Base-by-base conservation (phyloP, 1,140 invertebrate species). In the Drosophila mauritiana region DNA sequence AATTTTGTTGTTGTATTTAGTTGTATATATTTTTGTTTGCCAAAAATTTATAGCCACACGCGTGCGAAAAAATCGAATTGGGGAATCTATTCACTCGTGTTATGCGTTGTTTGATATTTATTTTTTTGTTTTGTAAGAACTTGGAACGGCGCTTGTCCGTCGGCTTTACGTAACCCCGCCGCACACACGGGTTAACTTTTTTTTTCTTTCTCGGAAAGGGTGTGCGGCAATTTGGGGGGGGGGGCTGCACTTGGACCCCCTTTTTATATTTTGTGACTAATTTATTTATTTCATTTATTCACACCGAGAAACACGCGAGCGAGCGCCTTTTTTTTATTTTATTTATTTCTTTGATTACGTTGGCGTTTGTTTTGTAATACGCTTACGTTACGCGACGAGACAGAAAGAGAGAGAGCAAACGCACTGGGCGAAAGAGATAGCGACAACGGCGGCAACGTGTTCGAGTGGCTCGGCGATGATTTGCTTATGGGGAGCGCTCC, bases 1-100 rank as follows among this genome's bases (percentile, higher is more conserved):
- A 15, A 43, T 69, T 65, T 64, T 76, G 31, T 69, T 80, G 57
- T 56, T 13, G 11, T 42, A 22, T 59, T 56, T 75, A 76, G 61
- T 59, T 64, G 39, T 49, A 36, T n/a, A 43, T 37, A n/a, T 64
- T 46, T 36, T 69, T 54, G 67, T 70, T 69, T 69, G 67, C 63
- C 64, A 70, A 70, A 69, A 86, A 88, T 88, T 89, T 79, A 88
- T 83, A 72, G 83, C 83, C 74, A 86, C 79, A 86, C 83, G 80
- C 83, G 83, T 80, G 62, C 77, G 65, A 73, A 83, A 82, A 63
- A 80, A 82, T 31, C 64, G 53, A 82, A 80, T 80, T 78, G 69
- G 72, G 65, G 52, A 64, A 70, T 68, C 59, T 45, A 65, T 88
- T 88, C 62, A 73, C 59, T 57, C 52, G 69, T 73, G 64, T 53